Base-by-base conservation (phyloP, 2,888 invertebrate species). In the Abrostola tripartita region DNA sequence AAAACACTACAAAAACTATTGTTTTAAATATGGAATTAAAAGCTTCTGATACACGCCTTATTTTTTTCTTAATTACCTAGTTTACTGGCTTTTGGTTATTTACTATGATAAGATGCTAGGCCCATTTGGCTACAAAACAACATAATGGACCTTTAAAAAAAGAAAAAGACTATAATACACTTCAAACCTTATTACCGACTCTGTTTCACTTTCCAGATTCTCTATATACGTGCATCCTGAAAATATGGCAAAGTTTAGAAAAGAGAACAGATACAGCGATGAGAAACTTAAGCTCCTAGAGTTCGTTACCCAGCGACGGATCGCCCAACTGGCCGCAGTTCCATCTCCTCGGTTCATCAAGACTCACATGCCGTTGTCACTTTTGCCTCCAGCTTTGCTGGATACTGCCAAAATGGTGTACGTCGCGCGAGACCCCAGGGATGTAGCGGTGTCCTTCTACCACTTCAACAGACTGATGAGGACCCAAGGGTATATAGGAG, bases 371-470 rank as follows among this genome's bases (percentile, higher is more conserved):
- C 97, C 98, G 0, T 95, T 97, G 61, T 97, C 97, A 10, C 91
- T 98, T 5, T 85, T 98, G 42, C 97, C 97, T 0, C 96, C 96
- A 0, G 92, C 93, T 65, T 87, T 96, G 6, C 88, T 96, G 60
- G 92, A 95, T 14, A 81, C 83, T 56, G 85, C 92, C 36, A 88
- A 97, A 95, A 92, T 98, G 24, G 95, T 98, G 53, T 98, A 98
- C 83, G 96, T 98, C 0, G 97, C 97, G 0, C 95, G 98, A 61
- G 97, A 98, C 90, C 98, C 98, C 0, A 97, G 97, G 86, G 98
- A 98, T 87, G 97, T 98, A 0, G 96, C 96, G 0, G 97, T 98
- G 0, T 98, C 98, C 0, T 98, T 96, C 88, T 98, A 97, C 82
- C 96, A 98, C 85, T 95, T 98, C 53, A 97, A 97, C 86, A 94